phyloP scores from a whole-genome alignment of 2,888 invertebrate species.

The Lepidocyrtinus sp. region DNA sequence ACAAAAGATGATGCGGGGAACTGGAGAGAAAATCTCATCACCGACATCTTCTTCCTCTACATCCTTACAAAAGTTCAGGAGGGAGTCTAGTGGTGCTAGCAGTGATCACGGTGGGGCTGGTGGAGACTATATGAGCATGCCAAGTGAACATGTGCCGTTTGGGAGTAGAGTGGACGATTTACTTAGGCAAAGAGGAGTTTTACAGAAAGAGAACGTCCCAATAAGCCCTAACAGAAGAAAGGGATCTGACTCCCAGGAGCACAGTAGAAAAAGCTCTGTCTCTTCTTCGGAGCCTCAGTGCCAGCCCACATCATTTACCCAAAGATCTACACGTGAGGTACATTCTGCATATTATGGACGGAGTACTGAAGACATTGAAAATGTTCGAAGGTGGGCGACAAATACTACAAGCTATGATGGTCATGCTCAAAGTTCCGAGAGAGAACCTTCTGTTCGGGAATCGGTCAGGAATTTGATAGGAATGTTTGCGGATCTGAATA shows the following conservation, averaged over 20 bases:
- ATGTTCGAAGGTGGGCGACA: conserved; percentile 47
- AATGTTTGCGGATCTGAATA: conserved; percentile 51
- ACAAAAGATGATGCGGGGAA: background rate
- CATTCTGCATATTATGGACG: conserved; percentile 31
- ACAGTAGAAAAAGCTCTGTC: conserved; percentile 40
- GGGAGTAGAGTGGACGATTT: conserved; percentile 34
- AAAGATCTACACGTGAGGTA: conserved; percentile 24
- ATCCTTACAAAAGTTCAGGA: conserved; percentile 29
- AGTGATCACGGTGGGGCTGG: conserved; percentile 44
- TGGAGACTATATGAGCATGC: conserved; percentile 37
- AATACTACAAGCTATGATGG: conserved; percentile 33
- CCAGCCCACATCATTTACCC: conserved; percentile 18
- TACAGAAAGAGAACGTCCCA: conserved; percentile 51
- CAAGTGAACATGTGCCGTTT: conserved; percentile 37
- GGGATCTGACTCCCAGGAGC: conserved; percentile 46
- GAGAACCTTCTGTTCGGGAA: conserved; percentile 49
- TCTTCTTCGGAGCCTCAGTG: conserved; percentile 39
- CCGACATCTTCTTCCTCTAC: conserved; percentile 24
- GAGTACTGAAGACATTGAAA: conserved; percentile 39
- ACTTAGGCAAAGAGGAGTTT: conserved; percentile 19
- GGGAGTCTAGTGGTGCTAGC: conserved; percentile 52
- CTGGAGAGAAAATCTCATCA: conserved; percentile 2
- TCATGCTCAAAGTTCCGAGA: background rate
- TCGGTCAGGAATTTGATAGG: conserved; percentile 50
- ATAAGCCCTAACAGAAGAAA: conserved; percentile 31